phyloP scores from a whole-genome alignment of 1,140 invertebrate species.

The Amphibalanus amphitrite region DNA sequence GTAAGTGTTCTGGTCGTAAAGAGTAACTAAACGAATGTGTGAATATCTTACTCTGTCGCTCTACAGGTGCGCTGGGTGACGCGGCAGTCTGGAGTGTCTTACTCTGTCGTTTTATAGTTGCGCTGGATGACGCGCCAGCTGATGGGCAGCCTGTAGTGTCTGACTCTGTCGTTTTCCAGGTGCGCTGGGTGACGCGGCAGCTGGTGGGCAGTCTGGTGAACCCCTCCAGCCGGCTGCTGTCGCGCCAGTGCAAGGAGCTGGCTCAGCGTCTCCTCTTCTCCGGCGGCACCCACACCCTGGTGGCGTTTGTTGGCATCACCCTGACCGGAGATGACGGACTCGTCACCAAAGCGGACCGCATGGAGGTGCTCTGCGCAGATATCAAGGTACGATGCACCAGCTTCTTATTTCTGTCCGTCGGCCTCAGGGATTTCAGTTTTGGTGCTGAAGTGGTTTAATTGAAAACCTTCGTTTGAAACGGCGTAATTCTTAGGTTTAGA shows the following conservation, averaged over 20 bases:
- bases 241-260: neutral
- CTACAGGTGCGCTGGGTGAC: too few relatives aligned
- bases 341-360: slow-evolving; percentile 57
- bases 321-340: slow-evolving; percentile 29
- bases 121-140: neutral
- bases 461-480: too few relatives aligned
- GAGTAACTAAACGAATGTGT: too few relatives aligned
- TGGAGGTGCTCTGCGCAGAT: slow-evolving; percentile 59
- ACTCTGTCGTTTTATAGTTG: neutral
- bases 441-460: too few relatives aligned
- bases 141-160: neutral
- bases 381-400: slow-evolving; percentile 40
- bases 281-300: neutral
- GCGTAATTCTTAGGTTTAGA: too few relatives aligned
- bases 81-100: too few relatives aligned
- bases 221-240: neutral
- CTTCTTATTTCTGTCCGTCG: too few relatives aligned
- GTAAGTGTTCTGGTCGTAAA: too few relatives aligned
- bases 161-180: neutral
- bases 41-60: neutral
- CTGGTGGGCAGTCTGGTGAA: neutral
- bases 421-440: too few relatives aligned
- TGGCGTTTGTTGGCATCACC: neutral
- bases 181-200: neutral
- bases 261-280: neutral